phyloP scores from a whole-genome alignment of 2,888 invertebrate genomes.

The Liopterus haemorrhoidalis region DNA sequence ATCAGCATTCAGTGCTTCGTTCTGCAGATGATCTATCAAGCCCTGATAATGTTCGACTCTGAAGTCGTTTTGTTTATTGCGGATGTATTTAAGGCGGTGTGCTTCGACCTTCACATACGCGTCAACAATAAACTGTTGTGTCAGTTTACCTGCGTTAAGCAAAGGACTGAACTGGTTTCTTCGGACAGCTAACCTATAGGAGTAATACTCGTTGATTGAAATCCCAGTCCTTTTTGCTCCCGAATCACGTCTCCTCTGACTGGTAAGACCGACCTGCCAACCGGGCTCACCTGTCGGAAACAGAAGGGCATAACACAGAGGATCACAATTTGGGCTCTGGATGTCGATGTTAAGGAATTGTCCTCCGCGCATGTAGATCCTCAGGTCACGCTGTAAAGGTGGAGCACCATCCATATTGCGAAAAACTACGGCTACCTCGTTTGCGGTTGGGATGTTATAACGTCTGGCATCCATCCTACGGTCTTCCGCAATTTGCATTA shows the following conservation, averaged over 20 bases:
- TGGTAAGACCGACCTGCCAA: slow-evolving; percentile 3
- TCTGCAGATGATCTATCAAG: slow-evolving; percentile 34
- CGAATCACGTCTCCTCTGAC: too few species aligned
- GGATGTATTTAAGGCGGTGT: slow-evolving; percentile 3
- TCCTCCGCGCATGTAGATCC: neutral
- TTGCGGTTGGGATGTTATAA: slow-evolving; percentile 28
- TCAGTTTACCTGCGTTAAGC: slow-evolving; percentile 17
- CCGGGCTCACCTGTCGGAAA: slow-evolving; percentile 6
- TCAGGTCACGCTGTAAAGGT: neutral
- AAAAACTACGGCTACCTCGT: slow-evolving; percentile 10
- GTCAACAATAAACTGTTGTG: slow-evolving; percentile 20
- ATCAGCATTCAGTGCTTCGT: slow-evolving; percentile 27
- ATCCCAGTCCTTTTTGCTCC: too few species aligned
- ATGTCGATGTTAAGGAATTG: slow-evolving; percentile 12
- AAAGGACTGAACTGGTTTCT: slow-evolving; percentile 10
- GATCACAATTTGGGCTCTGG: slow-evolving; percentile 7
- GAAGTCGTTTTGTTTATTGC: too few species aligned
- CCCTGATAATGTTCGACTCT: slow-evolving; percentile 15
- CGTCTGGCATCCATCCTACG: too few species aligned
- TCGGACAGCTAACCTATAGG: slow-evolving; percentile 8
- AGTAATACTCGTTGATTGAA: too few species aligned
- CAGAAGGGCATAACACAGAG: slow-evolving; percentile 4
- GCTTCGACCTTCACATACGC: slow-evolving; percentile 16
- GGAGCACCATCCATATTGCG: neutral
- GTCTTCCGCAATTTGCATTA: too few species aligned